Conservation (phyloP, 2,797 vertebrate genomes). For the Falco naumanni region DNA sequence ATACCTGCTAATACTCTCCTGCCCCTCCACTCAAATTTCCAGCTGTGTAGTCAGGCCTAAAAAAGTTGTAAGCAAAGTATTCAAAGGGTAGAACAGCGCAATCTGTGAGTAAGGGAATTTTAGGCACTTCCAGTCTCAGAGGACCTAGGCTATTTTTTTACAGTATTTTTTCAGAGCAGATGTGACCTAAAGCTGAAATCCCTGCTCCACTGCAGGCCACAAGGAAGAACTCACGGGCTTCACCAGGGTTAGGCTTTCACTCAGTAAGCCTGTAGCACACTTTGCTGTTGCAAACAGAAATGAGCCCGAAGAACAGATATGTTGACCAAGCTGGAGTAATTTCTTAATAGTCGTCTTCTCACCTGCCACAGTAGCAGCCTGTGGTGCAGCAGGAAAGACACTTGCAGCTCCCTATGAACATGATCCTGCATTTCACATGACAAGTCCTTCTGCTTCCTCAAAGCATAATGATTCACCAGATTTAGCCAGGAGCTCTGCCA, state of each 20-base stretch:
- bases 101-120: neutral
- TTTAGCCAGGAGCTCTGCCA: neutral
- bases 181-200: conserved; percentile 15
- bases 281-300: neutral
- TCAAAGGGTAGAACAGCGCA: neutral
- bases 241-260: neutral
- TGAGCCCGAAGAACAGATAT: neutral
- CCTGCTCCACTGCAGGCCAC: neutral
- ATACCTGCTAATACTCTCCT: neutral
- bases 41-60: neutral
- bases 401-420: neutral
- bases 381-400: neutral
- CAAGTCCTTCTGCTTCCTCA: neutral
- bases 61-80: conserved; percentile 3
- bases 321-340: neutral
- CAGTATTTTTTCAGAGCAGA: conserved; percentile 4
- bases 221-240: neutral
- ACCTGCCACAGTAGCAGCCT: neutral
- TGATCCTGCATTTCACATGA: neutral
- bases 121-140: neutral
- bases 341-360: neutral
- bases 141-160: neutral
- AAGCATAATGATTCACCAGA: neutral
- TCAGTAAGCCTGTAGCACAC: neutral
- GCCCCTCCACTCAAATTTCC: neutral